Conservation (phyloP, 1,140 invertebrate genomes). For the Hermatobates lingyangjiaoensis region DNA sequence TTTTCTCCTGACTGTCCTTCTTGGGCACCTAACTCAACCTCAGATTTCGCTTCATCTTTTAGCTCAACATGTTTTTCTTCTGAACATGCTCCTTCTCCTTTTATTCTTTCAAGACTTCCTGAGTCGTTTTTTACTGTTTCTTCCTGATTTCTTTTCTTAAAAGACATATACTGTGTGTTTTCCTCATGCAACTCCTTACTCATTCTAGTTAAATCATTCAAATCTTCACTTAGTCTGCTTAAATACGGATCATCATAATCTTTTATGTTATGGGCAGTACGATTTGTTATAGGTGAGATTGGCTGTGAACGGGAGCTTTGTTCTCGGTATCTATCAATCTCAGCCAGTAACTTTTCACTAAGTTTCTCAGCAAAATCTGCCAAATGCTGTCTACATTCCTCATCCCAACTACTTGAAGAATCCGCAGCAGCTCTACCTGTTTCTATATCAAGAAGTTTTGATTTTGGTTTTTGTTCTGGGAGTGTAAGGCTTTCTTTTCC, state of each 20-base stretch:
- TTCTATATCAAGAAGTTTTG: not conserved
- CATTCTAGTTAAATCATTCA: constrained; percentile 32
- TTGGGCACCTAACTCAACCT: not conserved
- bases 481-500: not conserved
- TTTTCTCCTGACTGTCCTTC: not conserved
- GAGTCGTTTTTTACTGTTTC: too few relatives aligned
- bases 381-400: constrained; percentile 43
- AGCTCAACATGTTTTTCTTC: constrained; percentile 12
- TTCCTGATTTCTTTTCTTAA: not conserved
- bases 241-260: constrained; percentile 36
- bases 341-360: constrained; percentile 47
- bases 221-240: constrained; percentile 32
- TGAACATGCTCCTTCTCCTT: constrained; percentile 10
- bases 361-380: constrained; percentile 59
- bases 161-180: constrained; percentile 1
- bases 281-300: not conserved
- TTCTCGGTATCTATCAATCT: constrained; percentile 45
- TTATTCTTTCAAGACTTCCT: constrained; percentile 5
- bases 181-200: constrained; percentile 32
- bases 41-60: not conserved
- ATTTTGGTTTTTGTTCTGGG: not conserved
- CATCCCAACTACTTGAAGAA: constrained; percentile 26
- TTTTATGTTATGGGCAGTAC: constrained; percentile 22
- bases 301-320: constrained; percentile 12
- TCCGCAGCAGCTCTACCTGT: not conserved